These are phyloP conservation scores for Poeciliopsis occidentalis DNA, from an alignment of 2,113 vertebrate genomes.

Conservation along the genomic window DNA sequence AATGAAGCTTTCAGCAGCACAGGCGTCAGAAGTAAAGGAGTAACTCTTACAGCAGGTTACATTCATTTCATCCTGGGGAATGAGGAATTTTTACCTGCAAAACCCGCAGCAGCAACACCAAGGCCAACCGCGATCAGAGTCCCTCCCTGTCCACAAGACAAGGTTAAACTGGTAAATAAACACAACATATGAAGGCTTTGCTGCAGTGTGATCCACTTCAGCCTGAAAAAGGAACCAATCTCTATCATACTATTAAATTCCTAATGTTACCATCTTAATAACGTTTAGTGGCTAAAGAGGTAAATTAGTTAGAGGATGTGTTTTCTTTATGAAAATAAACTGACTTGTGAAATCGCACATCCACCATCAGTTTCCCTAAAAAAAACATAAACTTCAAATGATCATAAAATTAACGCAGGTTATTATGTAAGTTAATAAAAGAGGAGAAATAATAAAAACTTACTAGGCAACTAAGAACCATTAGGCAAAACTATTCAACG, in stretches of 20 bases:
- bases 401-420: neutral
- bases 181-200: neutral
- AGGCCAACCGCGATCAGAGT: conserved; percentile 89
- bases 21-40: neutral
- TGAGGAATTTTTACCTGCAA: conserved; percentile 84
- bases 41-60: neutral
- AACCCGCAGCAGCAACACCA: conserved; percentile 87
- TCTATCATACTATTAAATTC: too few species aligned
- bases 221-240: too few species aligned
- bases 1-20: neutral
- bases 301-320: too few species aligned
- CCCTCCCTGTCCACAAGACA: conserved; percentile 76
- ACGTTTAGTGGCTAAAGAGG: too few species aligned
- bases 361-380: too few species aligned
- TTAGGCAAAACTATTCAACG: neutral
- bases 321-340: neutral
- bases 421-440: neutral
- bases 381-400: too few species aligned
- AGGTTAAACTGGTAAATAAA: neutral
- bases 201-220: too few species aligned
- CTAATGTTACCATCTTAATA: too few species aligned
- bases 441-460: neutral
- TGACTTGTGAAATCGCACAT: too few species aligned
- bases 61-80: neutral
- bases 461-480: neutral